Base-by-base conservation (phyloP, 2,113 vertebrate genomes). In the Muscicapa adusta region DNA sequence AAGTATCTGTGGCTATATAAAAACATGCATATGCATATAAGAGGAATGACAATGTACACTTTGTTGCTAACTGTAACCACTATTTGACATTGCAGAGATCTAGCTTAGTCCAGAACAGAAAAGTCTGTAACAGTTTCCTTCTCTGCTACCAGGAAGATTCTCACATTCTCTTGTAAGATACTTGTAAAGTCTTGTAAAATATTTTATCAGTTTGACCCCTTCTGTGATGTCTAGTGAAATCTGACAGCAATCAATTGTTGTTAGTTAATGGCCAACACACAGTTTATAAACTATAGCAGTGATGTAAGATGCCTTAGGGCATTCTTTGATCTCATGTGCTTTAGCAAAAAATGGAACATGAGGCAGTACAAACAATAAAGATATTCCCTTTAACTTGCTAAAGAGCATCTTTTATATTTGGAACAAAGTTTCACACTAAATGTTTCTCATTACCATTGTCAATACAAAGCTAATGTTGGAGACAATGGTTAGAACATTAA, bases 401-500 rank as follows among this genome's bases (percentile, higher is more conserved):
- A 82, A 82, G 72, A 93, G 4, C 29, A 45, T 76, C 47, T 88
- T 93, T 94, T 79, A 83, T 80, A 88, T 84, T 58, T 75, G 82
- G 75, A 91, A 56, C 53, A 66, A 72, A 74, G 33, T 62, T 91
- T 66, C 62, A 78, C 34, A n/a, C 75, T 63, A 87, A 89, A 75
- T 79, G 51, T 89, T 94, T 88, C 89, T 93, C 48, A 81, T 92
- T 88, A 79, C 47, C 48, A 63, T 38, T 85, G 66, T 26, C 94
- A 92, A 83, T 93, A 78, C 73, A 86, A 88, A 93, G 34, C 66
- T 78, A 93, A 66, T 83, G 74, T 68, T 93, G 53, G 93, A 73
- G 91, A 96, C 91, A 93, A 92, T 89, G 83, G 72, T 81, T 92
- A 89, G 80, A 67, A 90, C 62, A 61, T 96, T 96, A 96, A 91